Evolutionary conservation across 2,797 vertebrate genomes (phyloP).

Genomic region (Myiothlypis coronata): DNA sequence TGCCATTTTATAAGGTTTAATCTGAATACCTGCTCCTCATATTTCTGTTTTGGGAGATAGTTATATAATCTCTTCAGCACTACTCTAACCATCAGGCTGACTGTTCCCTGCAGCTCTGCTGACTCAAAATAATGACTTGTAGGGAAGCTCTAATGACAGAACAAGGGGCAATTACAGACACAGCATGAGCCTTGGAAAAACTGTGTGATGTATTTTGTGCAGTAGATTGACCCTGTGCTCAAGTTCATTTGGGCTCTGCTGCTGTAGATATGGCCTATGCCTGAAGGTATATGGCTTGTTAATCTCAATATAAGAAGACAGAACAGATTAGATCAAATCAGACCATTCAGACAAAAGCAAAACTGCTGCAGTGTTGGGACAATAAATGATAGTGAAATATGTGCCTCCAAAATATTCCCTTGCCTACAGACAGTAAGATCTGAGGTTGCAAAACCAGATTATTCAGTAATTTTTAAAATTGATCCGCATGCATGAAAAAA

Average conservation of each 20-base stretch:
- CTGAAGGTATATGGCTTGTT: slow-evolving; percentile 71
- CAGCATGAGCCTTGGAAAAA: slow-evolving; percentile 69
- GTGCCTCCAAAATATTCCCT: slow-evolving; percentile 6
- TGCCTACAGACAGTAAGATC: background rate
- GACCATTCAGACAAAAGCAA: slow-evolving; percentile 45
- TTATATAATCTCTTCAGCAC: slow-evolving; percentile 68
- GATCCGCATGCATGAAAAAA: background rate
- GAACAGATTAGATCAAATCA: slow-evolving; percentile 66
- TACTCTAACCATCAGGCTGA: slow-evolving; percentile 60
- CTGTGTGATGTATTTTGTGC: slow-evolving; percentile 71
- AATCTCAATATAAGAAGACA: slow-evolving; percentile 73
- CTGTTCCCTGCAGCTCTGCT: slow-evolving; percentile 72
- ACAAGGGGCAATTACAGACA: slow-evolving; percentile 79
- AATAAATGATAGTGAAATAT: background rate
- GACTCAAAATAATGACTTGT: slow-evolving; percentile 79
- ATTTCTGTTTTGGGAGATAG: slow-evolving; percentile 55
- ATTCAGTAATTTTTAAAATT: background rate
- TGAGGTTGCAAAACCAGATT: background rate
- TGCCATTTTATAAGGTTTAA: slow-evolving; percentile 46
- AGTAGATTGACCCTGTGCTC: slow-evolving; percentile 76
- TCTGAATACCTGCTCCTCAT: slow-evolving; percentile 61
- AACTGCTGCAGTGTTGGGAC: background rate
- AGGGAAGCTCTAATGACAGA: slow-evolving; percentile 74
- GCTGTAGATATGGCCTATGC: slow-evolving; percentile 59
- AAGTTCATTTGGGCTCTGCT: slow-evolving; percentile 70